Base-by-base conservation (phyloP, 2,888 invertebrate genomes). In the Idaea straminata region DNA sequence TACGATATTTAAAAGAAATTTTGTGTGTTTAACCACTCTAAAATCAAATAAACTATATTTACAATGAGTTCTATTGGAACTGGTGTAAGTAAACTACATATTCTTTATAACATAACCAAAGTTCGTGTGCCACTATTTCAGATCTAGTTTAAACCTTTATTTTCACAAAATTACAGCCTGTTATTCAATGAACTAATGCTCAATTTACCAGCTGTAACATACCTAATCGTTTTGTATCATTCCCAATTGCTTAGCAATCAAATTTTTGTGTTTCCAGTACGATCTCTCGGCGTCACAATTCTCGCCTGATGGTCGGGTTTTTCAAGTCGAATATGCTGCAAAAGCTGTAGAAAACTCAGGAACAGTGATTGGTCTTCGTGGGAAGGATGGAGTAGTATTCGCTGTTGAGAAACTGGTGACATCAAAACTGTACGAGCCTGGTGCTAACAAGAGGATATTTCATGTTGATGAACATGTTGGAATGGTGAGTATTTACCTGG, bases 221-320 rank as follows among this genome's bases (percentile, higher is more conserved):
- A 47, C 10, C 13, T 13, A 13, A 13, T 10, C 47, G 13, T 4
- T 47, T 4, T 10, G 13, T 10, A 47, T 7, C 47, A 47, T 47
- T 47, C 13, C 7, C 0, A 47, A 5, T 47, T 47, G 0, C 13
- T 47, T 47, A 47, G 7, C 10, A 4, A 47, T 5, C 47, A 47
- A 47, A 47, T 10, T 59, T 70, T 13, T 62, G 35, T 64, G 35
- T 64, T 94, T 94, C 64, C 89, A 99, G 98, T 99, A 99, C 87
- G 99, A 99, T 95, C 94, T 99, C 80, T 99, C 99, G 68, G 99
- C 99, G n/a, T 99, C 99, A 59, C 99, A 99, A 94, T 99, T 99
- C 92, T 99, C 99, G 3, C 99, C 99, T 3, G 99, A 99, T 87
- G 99, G 99, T 10, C 94, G 99, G 77, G 99, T 99, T 57, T 99